These are phyloP conservation scores for Limosa lapponica DNA, from an alignment of 2,797 vertebrate genomes.

Conservation along the genomic window DNA sequence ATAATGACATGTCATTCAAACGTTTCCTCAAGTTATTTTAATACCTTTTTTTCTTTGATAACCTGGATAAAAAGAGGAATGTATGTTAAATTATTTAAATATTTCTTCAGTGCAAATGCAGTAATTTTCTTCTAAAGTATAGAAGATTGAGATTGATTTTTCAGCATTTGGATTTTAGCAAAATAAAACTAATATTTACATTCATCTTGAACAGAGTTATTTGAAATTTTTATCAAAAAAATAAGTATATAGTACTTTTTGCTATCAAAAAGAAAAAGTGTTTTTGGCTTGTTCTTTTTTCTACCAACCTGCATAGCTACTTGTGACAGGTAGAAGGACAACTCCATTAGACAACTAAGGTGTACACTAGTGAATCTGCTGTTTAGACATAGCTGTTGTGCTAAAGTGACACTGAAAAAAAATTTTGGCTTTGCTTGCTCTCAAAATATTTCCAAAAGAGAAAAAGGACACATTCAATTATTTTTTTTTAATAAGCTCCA, in stretches of 20 bases:
- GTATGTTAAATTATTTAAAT: slow-evolving; percentile 63
- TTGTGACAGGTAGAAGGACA: neutral
- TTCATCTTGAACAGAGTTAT: neutral
- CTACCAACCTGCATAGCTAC: neutral
- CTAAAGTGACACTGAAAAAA: neutral
- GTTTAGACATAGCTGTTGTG: neutral
- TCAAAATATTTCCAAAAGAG: neutral
- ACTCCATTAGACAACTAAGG: neutral
- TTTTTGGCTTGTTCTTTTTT: slow-evolving; percentile 33
- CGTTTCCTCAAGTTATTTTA: slow-evolving; percentile 61
- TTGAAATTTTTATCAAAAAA: slow-evolving; percentile 5
- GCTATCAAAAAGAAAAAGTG: neutral
- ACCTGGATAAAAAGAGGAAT: slow-evolving; percentile 58
- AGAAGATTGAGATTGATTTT: slow-evolving; percentile 22
- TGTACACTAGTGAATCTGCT: neutral
- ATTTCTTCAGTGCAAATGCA: slow-evolving; percentile 40
- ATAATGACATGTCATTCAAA: slow-evolving; percentile 68
- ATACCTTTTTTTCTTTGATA: slow-evolving; percentile 64
- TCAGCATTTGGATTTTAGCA: slow-evolving; percentile 42
- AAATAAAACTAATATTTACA: slow-evolving; percentile 48
- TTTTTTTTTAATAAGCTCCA: slow-evolving; percentile 14
- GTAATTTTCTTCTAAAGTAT: neutral
- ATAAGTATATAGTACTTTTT: neutral
- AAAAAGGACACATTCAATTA: neutral
- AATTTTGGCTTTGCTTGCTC: neutral